Base-by-base conservation (phyloP, 2,888 invertebrate genomes). In the Anarsia innoxiella region DNA sequence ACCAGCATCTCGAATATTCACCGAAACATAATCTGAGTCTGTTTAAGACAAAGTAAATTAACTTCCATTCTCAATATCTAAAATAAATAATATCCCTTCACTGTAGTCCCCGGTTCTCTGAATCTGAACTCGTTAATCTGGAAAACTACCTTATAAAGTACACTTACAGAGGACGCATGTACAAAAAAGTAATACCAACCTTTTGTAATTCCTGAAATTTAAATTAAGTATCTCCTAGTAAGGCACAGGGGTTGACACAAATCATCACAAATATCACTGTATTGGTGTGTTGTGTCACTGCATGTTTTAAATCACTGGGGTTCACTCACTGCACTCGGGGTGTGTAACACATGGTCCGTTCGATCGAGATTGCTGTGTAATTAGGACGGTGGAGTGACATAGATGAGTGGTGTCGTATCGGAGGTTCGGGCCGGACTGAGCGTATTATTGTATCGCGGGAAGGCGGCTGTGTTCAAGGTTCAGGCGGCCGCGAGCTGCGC, bases 201-300 rank as follows among this genome's bases (percentile, higher is more conserved):
- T 78, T 65, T 60, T 56, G 55, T 62, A 56, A 53, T 56, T 59
- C 61, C 57, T 46, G 59, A 49, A 63, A 55, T 67, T 43, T 56
- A n/a, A n/a, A n/a, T n/a, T n/a, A 56, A 51, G 54, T 60, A 62
- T 64, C 56, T 64, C 71, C 66, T 64, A 66, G 53, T 73, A 75
- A 75, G 75, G 69, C 78, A 80, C 77, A 63, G 56, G 54, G 56
- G 59, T 67, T 74, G 65, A 68, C 82, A 80, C 83, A 70, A 71
- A 69, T 75, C 82, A 82, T 82, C 78, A 82, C 82, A 82, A 37
- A 65, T 72, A 66, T 66, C 79, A 77, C 78, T 65, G n/a, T n/a
- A 48, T 55, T 27, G 43, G 66, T 68, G 53, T 62, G 66, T 62
- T 58, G 59, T 67, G 61, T 72, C 74, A 75, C 76, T 70, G 54